Evolutionary conservation across 2,888 invertebrate species (phyloP).

Genomic region (Notodonta dromedarius): DNA sequence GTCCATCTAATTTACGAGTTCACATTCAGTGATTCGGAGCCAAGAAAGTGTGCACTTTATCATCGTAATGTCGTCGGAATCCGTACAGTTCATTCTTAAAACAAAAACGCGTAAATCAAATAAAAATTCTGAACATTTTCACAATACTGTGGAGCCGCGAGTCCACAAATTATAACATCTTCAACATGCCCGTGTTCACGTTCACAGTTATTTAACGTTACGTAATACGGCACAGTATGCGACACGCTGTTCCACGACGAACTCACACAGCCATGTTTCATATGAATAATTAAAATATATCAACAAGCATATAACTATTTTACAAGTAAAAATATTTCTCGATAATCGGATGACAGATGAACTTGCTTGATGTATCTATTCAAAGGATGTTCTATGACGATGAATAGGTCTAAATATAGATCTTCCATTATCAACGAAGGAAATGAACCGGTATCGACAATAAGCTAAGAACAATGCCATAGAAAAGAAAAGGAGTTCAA

Average conservation of each 20-base stretch:
- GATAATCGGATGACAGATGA: too few species aligned
- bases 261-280: background rate
- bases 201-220: constrained; percentile 17
- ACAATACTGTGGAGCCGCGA: constrained; percentile 6
- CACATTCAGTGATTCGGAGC: background rate
- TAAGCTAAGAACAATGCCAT: too few species aligned
- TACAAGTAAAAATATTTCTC: too few species aligned
- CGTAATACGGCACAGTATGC: constrained; percentile 15
- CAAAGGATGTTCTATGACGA: too few species aligned
- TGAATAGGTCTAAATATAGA: too few species aligned
- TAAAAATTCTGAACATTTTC: background rate
- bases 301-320: too few species aligned
- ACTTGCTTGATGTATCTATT: too few species aligned
- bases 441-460: too few species aligned
- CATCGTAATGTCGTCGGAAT: background rate
- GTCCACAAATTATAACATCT: constrained; percentile 19
- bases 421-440: too few species aligned
- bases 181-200: constrained; percentile 20
- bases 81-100: background rate
- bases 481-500: too few species aligned
- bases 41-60: background rate
- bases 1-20: background rate
- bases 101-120: background rate
- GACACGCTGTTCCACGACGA: background rate
- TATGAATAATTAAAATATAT: too few species aligned